Conservation (phyloP, 2,113 vertebrate species). For the Hipposideros armiger region DNA sequence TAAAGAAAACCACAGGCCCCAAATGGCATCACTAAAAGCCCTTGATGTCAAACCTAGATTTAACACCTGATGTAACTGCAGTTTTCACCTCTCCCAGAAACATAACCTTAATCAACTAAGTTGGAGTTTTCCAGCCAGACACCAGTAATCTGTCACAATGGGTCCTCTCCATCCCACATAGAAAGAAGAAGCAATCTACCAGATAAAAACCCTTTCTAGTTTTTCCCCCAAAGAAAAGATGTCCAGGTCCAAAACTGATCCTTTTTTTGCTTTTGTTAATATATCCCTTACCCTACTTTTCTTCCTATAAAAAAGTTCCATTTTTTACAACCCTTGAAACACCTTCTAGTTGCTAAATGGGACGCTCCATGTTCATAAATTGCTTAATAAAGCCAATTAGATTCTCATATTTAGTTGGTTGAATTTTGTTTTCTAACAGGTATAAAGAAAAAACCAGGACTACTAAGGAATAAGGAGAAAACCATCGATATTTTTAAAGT, state of each 20-base stretch:
- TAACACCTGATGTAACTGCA: not conserved
- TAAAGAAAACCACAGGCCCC: not conserved
- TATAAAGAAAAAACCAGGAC: not conserved
- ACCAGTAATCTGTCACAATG: not conserved
- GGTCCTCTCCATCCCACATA: not conserved
- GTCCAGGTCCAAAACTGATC: not conserved
- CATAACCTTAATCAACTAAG: not conserved
- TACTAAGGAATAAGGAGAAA: slow-evolving; percentile 27
- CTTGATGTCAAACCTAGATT: not conserved
- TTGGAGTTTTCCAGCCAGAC: not conserved
- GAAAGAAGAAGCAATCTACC: not conserved
- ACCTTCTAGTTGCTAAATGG: not conserved
- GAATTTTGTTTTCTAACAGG: not conserved
- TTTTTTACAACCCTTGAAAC: not conserved
- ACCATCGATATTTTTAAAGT: not conserved
- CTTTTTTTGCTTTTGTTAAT: not conserved
- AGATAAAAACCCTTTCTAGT: not conserved
- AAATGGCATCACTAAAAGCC: not conserved
- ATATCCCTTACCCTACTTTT: not conserved
- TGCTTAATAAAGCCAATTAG: not conserved
- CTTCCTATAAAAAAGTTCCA: not conserved
- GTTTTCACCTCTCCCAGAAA: not conserved
- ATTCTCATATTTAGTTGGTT: not conserved
- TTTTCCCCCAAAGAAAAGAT: not conserved
- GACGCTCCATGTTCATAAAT: not conserved